Evolutionary conservation across 2,888 invertebrate genomes (phyloP), one percentile per base, ranked within the genome.

Genomic region (Pristionchus mayeri): DNA sequence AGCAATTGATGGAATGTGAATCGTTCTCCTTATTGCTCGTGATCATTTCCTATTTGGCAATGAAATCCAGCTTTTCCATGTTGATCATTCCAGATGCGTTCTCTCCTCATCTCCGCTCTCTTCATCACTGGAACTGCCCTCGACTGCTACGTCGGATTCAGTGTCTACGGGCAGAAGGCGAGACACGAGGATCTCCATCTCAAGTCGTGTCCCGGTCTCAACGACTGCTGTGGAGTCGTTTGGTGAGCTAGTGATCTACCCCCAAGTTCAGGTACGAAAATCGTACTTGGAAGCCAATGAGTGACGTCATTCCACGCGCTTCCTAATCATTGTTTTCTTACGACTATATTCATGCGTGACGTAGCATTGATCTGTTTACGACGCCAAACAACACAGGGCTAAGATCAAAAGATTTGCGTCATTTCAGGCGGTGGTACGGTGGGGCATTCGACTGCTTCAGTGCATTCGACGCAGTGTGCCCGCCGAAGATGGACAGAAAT

Each of bases 141-240:
- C 18, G 7, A 71, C 11, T 71, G 71, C 71, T 71, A 71, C 71
- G 3, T 6, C 9, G 71, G 71, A 6, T 40, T n/a, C 44, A 37
- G n/a, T n/a, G 71, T 71, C 40, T 71, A 40, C 16, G 44, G 44
- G 6, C 44, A 71, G 6, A 9, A 11, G 3, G 6, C 71, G 71
- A 44, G 40, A 44, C 6, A 21, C 37, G 7, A n/a, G 13, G 71
- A 71, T 44, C 44, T 24, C 37, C 3, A n/a, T 9, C 71, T 63
- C 2, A 34, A 18, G 0, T 30, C 30, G 34, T 63, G 63, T 18
- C 34, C 40, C 4, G 40, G 11, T 9, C 16, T n/a, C n/a, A 24
- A 21, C 21, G 71, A 71, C 40, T 71, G 71, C 40, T 71, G 71
- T 40, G 71, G 44, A 24, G 40, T 71, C n/a, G 71, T 71, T 11